Evolutionary conservation across 2,888 invertebrate species (phyloP).

Genomic region (Elysia crispata): DNA sequence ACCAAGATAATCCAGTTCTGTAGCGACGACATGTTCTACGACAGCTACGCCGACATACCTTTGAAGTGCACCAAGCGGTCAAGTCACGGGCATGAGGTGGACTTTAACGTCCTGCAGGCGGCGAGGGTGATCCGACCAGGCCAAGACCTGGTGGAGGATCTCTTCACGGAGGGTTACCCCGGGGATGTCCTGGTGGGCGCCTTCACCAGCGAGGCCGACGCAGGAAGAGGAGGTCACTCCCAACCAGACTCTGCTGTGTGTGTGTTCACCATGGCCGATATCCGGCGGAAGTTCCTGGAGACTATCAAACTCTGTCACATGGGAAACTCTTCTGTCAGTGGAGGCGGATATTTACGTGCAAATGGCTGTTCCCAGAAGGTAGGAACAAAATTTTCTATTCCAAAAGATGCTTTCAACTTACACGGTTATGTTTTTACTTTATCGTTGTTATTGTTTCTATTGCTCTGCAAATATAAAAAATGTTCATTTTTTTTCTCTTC

Average conservation of each 20-base stretch:
- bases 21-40: slow-evolving; percentile 96
- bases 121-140: slow-evolving; percentile 96
- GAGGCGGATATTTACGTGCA: slow-evolving; percentile 62
- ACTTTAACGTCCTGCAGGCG: slow-evolving; percentile 94
- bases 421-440: neutral
- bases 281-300: slow-evolving; percentile 62
- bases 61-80: slow-evolving; percentile 87
- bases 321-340: slow-evolving; percentile 60
- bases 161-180: slow-evolving; percentile 55
- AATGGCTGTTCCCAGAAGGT: slow-evolving; percentile 55
- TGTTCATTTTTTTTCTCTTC: too few species aligned
- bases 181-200: slow-evolving; percentile 79
- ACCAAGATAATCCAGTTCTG: slow-evolving; percentile 96
- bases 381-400: slow-evolving; percentile 1
- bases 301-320: slow-evolving; percentile 66
- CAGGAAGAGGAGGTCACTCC: slow-evolving; percentile 32
- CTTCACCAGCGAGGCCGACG: slow-evolving; percentile 84
- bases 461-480: too few species aligned
- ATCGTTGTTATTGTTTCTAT: too few species aligned
- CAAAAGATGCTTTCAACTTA: neutral
- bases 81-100: slow-evolving; percentile 49
- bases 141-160: slow-evolving; percentile 88
- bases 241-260: slow-evolving; percentile 64
- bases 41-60: slow-evolving; percentile 98
- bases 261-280: slow-evolving; percentile 66